Conservation (phyloP, 2,888 invertebrate species). For the Margaritifera margaritifera region DNA sequence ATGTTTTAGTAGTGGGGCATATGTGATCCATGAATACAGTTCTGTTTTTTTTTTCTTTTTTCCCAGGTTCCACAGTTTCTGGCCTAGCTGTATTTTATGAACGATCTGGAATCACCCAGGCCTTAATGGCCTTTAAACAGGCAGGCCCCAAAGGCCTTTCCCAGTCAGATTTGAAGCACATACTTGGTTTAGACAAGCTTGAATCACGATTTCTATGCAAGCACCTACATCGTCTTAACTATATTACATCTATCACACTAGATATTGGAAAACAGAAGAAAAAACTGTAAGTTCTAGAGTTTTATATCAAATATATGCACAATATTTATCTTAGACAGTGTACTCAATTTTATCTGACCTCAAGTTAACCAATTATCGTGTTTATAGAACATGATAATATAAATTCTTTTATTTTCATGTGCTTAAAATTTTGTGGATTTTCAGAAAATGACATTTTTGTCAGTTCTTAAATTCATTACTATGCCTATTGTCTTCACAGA, state of each 20-base stretch:
- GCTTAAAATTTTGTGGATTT: too few relatives aligned
- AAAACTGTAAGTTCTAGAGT: constrained; percentile 27
- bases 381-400: too few relatives aligned
- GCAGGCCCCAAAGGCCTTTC: constrained; percentile 76
- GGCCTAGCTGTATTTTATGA: too few relatives aligned
- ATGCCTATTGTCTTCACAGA: too few relatives aligned
- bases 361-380: too few relatives aligned
- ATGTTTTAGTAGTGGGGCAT: too few relatives aligned
- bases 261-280: constrained; percentile 36
- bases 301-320: background rate
- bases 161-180: constrained; percentile 66
- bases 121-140: constrained; percentile 75
- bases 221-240: constrained; percentile 16
- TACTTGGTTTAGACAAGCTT: constrained; percentile 54
- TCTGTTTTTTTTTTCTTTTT: too few relatives aligned
- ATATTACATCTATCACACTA: constrained; percentile 26
- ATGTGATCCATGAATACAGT: too few relatives aligned
- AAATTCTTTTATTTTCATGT: too few relatives aligned
- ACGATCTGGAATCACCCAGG: constrained; percentile 75
- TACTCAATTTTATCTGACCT: background rate
- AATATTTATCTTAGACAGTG: background rate
- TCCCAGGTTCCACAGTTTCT: too few relatives aligned
- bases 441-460: too few relatives aligned
- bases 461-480: too few relatives aligned
- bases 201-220: constrained; percentile 49